Base-by-base conservation (phyloP, 2,113 vertebrate genomes). In the Sisor rabdophorus region DNA sequence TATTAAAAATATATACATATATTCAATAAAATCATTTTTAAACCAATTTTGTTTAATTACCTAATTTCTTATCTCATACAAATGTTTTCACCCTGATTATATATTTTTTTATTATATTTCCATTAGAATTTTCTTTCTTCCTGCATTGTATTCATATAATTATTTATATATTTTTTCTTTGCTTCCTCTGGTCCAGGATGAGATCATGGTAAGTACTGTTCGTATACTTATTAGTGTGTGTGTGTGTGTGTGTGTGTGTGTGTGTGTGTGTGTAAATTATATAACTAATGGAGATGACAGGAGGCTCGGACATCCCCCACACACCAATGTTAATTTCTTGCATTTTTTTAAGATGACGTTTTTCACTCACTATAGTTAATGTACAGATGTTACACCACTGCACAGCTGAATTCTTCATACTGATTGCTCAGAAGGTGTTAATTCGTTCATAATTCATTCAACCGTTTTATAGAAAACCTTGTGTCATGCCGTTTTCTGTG, bases 181-280 rank as follows among this genome's bases (percentile, higher is more conserved):
- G 60, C 47, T 52, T 26, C 32, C 48, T 75, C 53, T 80, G 79
- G 74, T 79, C 78, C 77, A 92, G 89, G 91, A 92, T 86, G 91
- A 92, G 82, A 89, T 90, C 83, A 92, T 92, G 91, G 91, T 92
- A 79, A 92, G 91, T 92, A 75, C 69, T 52, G 40, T 60, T 48
- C 71, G n/a, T 56, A 50, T 59, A 61, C 63, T 78, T 76, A 65
- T 79, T 7, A 50, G 30, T 20, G n/a, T 67, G 16, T 56, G 47
- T n/a, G 59, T 15, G 32, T 52, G 30, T 22, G 54, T 22, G 56
- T 60, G 71, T 58, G 20, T 74, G 64, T 77, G 28, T 54, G 22
- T 73, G 40, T 55, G 64, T 69, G 48, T 67, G 17, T 76, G 72
- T 80, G 24, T 47, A 26, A 36, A 4, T 78, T 58, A 40, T 70